Conservation (phyloP, 2,797 vertebrate species). For the Phaenicophaeus curvirostris region DNA sequence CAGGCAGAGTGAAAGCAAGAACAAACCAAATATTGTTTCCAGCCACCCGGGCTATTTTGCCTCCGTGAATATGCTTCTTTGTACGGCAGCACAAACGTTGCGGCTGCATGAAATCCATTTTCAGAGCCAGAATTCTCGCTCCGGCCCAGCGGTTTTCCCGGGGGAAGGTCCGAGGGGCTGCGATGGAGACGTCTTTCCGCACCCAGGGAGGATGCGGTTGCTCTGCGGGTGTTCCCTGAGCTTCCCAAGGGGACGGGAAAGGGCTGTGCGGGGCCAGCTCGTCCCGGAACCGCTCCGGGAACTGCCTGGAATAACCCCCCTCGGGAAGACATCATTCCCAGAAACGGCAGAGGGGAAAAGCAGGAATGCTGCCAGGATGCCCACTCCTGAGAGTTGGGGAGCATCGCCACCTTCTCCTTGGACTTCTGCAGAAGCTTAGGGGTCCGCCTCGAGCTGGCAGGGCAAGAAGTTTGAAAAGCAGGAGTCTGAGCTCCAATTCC, state of each 20-base stretch:
- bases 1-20: conserved; percentile 70
- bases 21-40: conserved; percentile 90
- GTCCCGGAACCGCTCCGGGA: too few species aligned
- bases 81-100: conserved; percentile 82
- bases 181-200: not conserved
- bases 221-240: not conserved
- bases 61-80: conserved; percentile 82
- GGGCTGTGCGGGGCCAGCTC: too few species aligned
- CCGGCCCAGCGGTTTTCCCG: not conserved
- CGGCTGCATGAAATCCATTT: conserved; percentile 76
- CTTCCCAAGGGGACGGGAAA: not conserved
- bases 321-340: not conserved
- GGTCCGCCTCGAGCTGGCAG: too few species aligned
- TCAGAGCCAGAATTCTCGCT: not conserved
- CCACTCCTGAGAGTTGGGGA: not conserved
- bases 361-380: not conserved
- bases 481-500: not conserved
- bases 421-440: not conserved
- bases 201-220: not conserved
- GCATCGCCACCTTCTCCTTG: accelerated
- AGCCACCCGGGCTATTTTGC: conserved; percentile 62
- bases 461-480: not conserved
- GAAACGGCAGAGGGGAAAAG: not conserved
- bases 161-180: not conserved
- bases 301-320: not conserved